phyloP scores from a whole-genome alignment of 2,797 vertebrate species.

The Rallus crepitans region DNA sequence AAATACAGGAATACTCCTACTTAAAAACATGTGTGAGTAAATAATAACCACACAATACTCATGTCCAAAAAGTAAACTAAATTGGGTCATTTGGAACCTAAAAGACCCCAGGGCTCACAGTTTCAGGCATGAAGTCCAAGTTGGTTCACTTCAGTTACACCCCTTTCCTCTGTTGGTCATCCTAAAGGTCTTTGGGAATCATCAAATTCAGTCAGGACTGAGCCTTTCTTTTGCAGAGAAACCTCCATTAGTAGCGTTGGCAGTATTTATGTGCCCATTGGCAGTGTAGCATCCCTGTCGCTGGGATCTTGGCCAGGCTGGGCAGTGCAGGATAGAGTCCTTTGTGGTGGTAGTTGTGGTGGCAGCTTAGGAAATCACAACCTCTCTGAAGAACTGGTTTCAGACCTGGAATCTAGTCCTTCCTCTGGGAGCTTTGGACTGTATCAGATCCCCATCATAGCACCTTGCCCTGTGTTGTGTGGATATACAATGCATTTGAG shows the following conservation, averaged over 20 bases:
- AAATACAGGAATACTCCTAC: not conserved
- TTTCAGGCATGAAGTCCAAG: not conserved
- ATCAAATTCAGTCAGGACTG: not conserved
- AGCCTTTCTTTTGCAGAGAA: not conserved
- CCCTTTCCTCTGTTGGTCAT: not conserved
- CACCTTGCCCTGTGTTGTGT: not conserved
- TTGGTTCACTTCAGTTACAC: not conserved
- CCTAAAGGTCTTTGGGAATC: not conserved
- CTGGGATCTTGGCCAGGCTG: not conserved
- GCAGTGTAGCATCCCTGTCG: not conserved
- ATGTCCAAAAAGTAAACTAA: not conserved
- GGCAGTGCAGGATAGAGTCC: not conserved
- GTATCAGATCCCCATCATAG: accelerated
- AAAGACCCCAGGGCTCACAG: not conserved
- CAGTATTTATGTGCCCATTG: not conserved
- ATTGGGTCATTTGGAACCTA: not conserved
- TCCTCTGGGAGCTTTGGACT: not conserved
- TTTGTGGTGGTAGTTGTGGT: not conserved
- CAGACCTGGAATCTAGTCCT: not conserved
- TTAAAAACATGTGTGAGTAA: not conserved
- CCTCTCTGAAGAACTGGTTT: not conserved
- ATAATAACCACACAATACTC: not conserved
- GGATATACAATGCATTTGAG: not conserved
- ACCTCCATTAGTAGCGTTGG: not conserved
- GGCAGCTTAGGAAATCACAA: not conserved